Conservation (phyloP, 2,888 invertebrate genomes). For the Leucophora obtusa region DNA sequence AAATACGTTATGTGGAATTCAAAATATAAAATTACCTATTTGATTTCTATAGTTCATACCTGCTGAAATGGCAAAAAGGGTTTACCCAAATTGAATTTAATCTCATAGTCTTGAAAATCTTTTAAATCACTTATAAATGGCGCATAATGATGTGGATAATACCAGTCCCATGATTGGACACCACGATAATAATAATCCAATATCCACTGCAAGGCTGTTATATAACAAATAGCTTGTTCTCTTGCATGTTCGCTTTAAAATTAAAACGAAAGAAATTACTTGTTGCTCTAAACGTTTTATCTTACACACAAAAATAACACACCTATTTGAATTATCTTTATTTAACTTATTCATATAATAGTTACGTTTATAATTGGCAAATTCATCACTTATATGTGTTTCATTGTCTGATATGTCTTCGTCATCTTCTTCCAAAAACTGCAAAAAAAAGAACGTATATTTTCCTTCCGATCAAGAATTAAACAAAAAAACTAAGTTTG, state of each 20-base stretch:
- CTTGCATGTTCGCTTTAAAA: constrained; percentile 83
- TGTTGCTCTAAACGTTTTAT: background rate
- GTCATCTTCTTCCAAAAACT: constrained; percentile 70
- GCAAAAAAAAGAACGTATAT: background rate
- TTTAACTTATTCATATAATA: constrained; percentile 95
- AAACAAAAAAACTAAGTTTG: background rate
- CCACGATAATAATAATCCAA: constrained; percentile 97
- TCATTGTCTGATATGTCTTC: constrained; percentile 79
- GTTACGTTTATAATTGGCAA: constrained; percentile 89
- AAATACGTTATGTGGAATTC: background rate
- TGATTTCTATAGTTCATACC: constrained; percentile 74
- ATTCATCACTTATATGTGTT: constrained; percentile 85
- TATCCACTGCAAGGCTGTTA: constrained; percentile 97
- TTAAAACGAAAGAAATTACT: background rate
- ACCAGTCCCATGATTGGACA: constrained; percentile 99
- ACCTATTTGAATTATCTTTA: constrained; percentile 88
- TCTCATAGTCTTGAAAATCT: constrained; percentile 86
- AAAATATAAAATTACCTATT: too few relatives aligned
- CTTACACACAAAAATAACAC: constrained; percentile 75
- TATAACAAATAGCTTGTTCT: constrained; percentile 92
- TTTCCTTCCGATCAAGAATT: background rate
- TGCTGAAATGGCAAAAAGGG: constrained; percentile 97
- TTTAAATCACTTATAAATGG: constrained; percentile 96
- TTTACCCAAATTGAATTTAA: constrained; percentile 90
- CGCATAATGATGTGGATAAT: constrained; percentile 97